A percentile compares a stretch with the other conserved stretches of the same genome.
phyloP scores from a whole-genome alignment of 2,888 invertebrate genomes.

The Aethes cnicana region DNA sequence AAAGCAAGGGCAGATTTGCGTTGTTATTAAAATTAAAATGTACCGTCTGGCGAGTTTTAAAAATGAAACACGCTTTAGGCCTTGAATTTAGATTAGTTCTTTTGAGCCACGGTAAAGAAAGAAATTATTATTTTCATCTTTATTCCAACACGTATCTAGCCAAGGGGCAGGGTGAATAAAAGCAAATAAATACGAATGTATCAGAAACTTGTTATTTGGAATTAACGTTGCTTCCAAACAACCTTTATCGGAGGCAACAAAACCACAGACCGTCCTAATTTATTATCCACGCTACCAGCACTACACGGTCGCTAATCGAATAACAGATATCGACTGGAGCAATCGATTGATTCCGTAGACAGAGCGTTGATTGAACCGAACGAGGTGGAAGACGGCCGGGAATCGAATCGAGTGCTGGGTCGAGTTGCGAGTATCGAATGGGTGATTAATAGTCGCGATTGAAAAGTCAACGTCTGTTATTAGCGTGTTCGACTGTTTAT shows the following conservation, averaged over 20 bases:
- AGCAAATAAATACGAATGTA: no score
- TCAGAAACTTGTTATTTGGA: no score
- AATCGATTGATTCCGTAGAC: constrained; percentile 27
- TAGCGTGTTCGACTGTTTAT: constrained; percentile 23
- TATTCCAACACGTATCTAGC: no score
- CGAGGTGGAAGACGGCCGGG: constrained; percentile 26
- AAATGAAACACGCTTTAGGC: not conserved
- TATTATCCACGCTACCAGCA: constrained; percentile 28
- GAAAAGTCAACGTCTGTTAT: constrained; percentile 76
- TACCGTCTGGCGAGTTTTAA: not conserved
- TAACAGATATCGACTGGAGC: constrained; percentile 29
- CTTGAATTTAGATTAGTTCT: not conserved
- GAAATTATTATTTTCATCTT: no score
- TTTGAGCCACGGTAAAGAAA: not conserved
- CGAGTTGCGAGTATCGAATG: constrained; percentile 21
- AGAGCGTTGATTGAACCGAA: constrained; percentile 27
- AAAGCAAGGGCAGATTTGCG: not conserved
- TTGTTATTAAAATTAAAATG: not conserved
- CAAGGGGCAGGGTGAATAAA: no score
- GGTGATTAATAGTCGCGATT: constrained; percentile 46
- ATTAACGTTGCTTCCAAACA: not conserved
- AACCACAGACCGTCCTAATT: constrained; percentile 28
- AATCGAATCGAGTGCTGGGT: constrained; percentile 22
- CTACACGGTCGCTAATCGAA: constrained; percentile 27
- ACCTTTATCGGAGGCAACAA: constrained; percentile 6